Evolutionary conservation across 2,113 vertebrate species (phyloP).

Genomic region (Ctenodactylus gundi): DNA sequence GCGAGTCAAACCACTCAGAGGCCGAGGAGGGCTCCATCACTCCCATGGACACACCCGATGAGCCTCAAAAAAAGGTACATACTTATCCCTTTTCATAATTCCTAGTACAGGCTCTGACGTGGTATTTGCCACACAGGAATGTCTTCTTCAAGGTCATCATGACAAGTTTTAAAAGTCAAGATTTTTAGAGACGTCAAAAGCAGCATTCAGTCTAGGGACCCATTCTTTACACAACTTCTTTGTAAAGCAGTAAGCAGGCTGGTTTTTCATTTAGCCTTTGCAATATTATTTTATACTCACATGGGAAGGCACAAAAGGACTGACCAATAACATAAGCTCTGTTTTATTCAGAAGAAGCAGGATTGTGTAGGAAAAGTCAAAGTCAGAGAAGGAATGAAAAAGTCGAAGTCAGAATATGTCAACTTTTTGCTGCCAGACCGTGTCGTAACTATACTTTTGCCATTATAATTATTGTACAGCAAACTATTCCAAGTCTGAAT

Average conservation of each 20-base stretch:
- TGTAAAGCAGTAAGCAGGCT: not conserved
- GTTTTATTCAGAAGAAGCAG: not conserved
- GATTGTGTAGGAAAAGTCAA: no score
- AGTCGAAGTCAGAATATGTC: not conserved
- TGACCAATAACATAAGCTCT: not conserved
- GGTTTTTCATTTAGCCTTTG: not conserved
- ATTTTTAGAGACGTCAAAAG: not conserved
- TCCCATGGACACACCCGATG: slow-evolving; percentile 82
- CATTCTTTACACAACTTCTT: not conserved
- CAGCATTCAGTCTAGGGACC: not conserved
- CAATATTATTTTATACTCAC: not conserved
- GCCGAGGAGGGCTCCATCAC: slow-evolving; percentile 83
- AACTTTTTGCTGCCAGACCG: not conserved
- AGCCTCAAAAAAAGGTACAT: slow-evolving; percentile 89
- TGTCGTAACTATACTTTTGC: not conserved
- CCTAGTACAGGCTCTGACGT: fast-evolving
- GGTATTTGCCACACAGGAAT: fast-evolving
- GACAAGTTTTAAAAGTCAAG: not conserved
- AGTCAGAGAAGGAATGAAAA: not conserved
- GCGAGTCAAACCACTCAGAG: slow-evolving; percentile 92
- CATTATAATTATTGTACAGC: fast-evolving
- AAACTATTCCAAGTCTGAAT: not conserved
- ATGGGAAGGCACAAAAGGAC: not conserved
- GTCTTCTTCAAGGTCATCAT: not conserved
- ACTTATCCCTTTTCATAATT: not conserved